These are phyloP conservation scores for Drosophila navojoa DNA, from an alignment of 1,140 invertebrate species.

Conservation along the genomic window DNA sequence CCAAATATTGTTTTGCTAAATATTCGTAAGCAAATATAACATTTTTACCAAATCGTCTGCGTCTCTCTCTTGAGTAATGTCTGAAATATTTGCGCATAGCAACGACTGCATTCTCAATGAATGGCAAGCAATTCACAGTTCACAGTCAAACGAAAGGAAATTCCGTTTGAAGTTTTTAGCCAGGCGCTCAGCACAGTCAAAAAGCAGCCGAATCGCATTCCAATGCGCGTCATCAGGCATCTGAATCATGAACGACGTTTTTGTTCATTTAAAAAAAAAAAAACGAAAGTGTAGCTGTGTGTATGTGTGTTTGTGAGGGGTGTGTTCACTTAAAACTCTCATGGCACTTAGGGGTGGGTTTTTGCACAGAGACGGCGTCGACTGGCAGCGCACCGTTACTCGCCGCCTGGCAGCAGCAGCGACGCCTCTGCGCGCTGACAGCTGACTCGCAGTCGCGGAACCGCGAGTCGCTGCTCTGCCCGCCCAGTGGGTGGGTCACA, in stretches of 20 bases:
- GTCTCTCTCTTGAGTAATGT: no score
- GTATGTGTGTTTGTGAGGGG: conserved; percentile 49
- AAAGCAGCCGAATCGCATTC: conserved; percentile 37
- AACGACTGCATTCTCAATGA: conserved; percentile 6
- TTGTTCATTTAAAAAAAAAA: conserved; percentile 27
- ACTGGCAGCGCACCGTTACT: background rate
- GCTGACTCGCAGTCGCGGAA: conserved; percentile 40
- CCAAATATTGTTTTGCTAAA: no score
- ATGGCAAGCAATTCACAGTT: conserved; percentile 22
- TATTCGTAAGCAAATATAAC: no score
- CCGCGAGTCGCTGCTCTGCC: conserved; percentile 36
- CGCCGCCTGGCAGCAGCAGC: background rate
- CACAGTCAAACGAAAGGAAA: conserved; percentile 77
- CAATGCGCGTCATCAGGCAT: conserved; percentile 41
- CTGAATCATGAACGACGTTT: conserved; percentile 11
- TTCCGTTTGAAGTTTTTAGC: conserved; percentile 69
- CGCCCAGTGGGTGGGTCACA: conserved; percentile 50
- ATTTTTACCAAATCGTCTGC: no score
- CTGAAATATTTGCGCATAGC: background rate
- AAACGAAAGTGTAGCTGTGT: conserved; percentile 57
- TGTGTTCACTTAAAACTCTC: conserved; percentile 61
- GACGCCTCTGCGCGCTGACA: conserved; percentile 58
- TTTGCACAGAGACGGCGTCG: conserved; percentile 25
- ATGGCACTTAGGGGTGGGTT: conserved; percentile 63
- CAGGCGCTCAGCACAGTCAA: conserved; percentile 55